These are phyloP conservation scores for Entomyzon cyanotis DNA, from an alignment of 2,113 vertebrate genomes.

Conservation along the genomic window DNA sequence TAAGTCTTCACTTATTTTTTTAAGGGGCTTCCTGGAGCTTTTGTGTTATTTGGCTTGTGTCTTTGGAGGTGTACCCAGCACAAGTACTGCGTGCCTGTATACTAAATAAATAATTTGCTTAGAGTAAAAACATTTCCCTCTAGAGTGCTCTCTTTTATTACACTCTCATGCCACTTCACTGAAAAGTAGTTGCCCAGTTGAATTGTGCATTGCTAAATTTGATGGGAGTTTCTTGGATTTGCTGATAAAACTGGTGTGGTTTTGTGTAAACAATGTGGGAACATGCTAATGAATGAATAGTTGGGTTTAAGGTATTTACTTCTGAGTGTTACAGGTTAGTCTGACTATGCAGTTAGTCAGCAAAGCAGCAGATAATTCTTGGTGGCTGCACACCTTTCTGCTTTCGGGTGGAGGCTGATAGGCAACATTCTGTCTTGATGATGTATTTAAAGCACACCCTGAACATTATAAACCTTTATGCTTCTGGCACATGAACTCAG, in stretches of 20 bases:
- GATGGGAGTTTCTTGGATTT: background rate
- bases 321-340: background rate
- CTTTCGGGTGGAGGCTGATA: background rate
- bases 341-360: background rate
- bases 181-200: background rate
- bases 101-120: background rate
- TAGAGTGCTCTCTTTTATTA: background rate
- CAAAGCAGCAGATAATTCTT: background rate
- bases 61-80: background rate
- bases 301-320: background rate
- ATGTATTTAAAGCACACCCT: slow-evolving; percentile 8
- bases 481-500: background rate
- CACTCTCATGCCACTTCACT: background rate
- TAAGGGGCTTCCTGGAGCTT: background rate
- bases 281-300: background rate
- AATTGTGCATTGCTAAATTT: background rate
- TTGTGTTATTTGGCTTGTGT: background rate
- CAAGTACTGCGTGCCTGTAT: background rate
- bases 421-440: background rate
- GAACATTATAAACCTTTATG: background rate
- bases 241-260: background rate
- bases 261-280: background rate
- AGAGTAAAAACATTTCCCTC: background rate
- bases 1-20: background rate
- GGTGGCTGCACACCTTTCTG: background rate